These are phyloP conservation scores for Macrotrachela quadricornifera DNA, from an alignment of 1,140 invertebrate genomes.

Conservation along the genomic window DNA sequence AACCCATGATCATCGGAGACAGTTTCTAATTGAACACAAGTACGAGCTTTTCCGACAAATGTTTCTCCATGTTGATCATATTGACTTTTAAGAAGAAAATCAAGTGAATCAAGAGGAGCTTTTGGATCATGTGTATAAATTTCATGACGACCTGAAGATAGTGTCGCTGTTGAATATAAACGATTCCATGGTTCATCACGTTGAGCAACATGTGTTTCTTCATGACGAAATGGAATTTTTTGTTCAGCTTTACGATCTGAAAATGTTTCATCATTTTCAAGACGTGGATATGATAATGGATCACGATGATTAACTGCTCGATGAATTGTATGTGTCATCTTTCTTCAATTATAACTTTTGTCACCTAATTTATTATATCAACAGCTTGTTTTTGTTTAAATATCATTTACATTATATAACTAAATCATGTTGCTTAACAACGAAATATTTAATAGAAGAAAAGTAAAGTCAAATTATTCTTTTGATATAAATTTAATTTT, in stretches of 20 bases:
- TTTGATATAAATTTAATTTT: no score
- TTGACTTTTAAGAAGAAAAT: constrained; percentile 26
- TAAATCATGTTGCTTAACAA: no score
- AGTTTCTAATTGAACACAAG: constrained; percentile 25
- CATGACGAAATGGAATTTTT: constrained; percentile 2
- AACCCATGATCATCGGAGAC: constrained; percentile 20
- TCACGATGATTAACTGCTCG: constrained; percentile 12
- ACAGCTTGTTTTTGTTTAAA: no score
- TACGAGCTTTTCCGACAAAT: constrained; percentile 20
- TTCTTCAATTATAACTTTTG: no score
- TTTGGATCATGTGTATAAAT: constrained; percentile 22
- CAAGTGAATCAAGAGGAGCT: constrained; percentile 25
- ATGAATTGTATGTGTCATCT: neutral
- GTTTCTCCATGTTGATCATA: constrained; percentile 28
- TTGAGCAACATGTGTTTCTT: neutral
- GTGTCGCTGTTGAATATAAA: constrained; percentile 19
- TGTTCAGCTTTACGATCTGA: constrained; percentile 13
- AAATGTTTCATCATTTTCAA: constrained; percentile 23
- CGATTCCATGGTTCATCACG: constrained; percentile 25
- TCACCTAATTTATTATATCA: no score
- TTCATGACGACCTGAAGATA: constrained; percentile 20
- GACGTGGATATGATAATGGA: constrained; percentile 23
- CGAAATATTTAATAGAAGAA: no score
- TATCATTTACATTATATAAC: no score
- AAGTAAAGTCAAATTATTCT: no score